Base-by-base conservation (phyloP, 2,797 vertebrate genomes). In the Siniperca scherzeri region DNA sequence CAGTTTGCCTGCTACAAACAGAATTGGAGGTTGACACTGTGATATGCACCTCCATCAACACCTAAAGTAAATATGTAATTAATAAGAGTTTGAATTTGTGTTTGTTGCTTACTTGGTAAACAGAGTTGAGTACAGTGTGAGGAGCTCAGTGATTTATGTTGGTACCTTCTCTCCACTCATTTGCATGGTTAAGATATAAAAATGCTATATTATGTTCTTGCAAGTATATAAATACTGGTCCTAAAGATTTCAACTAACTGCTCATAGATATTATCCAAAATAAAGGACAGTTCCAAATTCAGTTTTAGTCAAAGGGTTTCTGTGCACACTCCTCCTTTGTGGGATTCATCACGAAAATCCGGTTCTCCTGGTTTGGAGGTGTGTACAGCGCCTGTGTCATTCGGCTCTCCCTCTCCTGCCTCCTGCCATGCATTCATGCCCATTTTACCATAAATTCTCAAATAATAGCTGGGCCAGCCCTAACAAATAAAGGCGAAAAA, bases 11-110 rank as follows among this genome's bases (percentile, higher is more conserved):
- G 89, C 87, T 87, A 27, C 56, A 77, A 86, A 91, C 52, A 36
- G 55, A 82, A 76, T 27, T 36, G 80, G 87, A 83, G 84, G 81
- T 76, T 44, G 78, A 85, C 61, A 61, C 69, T 76, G 64, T 89
- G 57, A 25, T 50, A 5, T 59, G 77, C 65, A n/a, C 79, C 90
- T 86, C 87, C 71, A 70, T 40, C 48, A 60, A 88, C 74, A 77
- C 46, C 46, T 55, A 21, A 74, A 80, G 79, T 85, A 82, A 92
- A 91, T 89, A 85, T 89, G 83, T 89, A 90, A 86, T 76, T 84
- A 83, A 55, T 79, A 77, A 80, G 62, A 68, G 59, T 80, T 70
- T 81, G 68, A 75, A 83, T 87, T 87, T 87, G 50, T 75, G 27
- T 89, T 80, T 82, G 82, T 86, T 71, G 80, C 83, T 84, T 78